These are phyloP conservation scores for Tryphoninae sp. DNA, from an alignment of 2,888 invertebrate species.

Conservation along the genomic window DNA sequence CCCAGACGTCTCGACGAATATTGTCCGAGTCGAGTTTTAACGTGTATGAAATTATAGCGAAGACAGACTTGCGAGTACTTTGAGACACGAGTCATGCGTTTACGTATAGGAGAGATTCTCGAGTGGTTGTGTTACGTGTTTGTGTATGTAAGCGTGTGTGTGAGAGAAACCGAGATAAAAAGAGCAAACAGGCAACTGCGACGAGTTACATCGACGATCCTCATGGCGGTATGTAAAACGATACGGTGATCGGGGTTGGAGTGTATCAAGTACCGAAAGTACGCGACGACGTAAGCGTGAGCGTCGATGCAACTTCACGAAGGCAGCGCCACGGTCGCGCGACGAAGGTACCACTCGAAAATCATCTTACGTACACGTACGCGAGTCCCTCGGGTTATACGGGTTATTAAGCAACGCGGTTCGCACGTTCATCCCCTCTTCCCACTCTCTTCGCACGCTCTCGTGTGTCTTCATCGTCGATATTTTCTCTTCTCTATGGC, in stretches of 20 bases:
- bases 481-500: constrained; percentile 55
- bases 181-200: no score
- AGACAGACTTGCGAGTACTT: constrained; percentile 26
- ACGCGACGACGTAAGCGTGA: constrained; percentile 26
- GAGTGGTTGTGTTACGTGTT: neutral
- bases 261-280: constrained; percentile 38
- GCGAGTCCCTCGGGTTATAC: constrained; percentile 58
- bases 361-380: constrained; percentile 30
- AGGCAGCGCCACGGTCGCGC: neutral
- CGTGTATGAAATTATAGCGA: constrained; percentile 29
- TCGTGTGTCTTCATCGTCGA: constrained; percentile 16
- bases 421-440: constrained; percentile 71
- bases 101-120: neutral
- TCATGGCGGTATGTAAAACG: constrained; percentile 35
- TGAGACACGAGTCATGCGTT: constrained; percentile 51
- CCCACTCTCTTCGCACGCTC: constrained; percentile 18
- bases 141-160: constrained; percentile 6
- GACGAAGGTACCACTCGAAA: constrained; percentile 34
- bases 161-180: no score
- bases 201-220: no score
- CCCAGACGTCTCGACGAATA: constrained; percentile 10
- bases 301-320: constrained; percentile 14
- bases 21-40: constrained; percentile 4
- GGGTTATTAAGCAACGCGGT: constrained; percentile 77
- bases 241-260: constrained; percentile 16